Base-by-base conservation (phyloP, 2,113 vertebrate genomes). In the Solea solea region DNA sequence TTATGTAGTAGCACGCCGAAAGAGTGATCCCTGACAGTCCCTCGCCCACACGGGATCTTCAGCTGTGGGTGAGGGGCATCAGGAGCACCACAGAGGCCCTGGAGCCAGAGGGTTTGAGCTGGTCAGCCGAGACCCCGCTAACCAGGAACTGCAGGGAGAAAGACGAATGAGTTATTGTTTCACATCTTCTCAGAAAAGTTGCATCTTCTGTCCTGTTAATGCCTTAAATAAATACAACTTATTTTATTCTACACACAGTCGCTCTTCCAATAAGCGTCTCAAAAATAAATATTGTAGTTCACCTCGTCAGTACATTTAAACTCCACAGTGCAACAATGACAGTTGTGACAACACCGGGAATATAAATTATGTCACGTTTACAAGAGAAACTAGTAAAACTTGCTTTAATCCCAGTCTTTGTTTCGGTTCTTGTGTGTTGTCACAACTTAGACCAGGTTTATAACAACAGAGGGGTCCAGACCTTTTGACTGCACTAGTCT, bases 31-130 rank as follows among this genome's bases (percentile, higher is more conserved):
- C 97, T 98, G 94, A 96, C 84, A 84, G 93, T 95, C 96, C 97
- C 97, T 96, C 97, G 96, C 97, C 97, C 97, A 98, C 97, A 94
- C 95, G 97, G 97, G 97, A 98, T 98, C 97, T 98, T 99, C 87
- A 94, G 94, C 91, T 96, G 97, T 99, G 97, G 97, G 97, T 97
- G 97, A 98, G 97, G 97, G 96, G 95, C 97, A 98, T 99, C 97
- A 99, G 97, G 97, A 99, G 93, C 97, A 99, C 97, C 97, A 99
- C 97, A 96, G 97, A 98, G 97, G 97, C 97, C 97, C 97, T 11
- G 97, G 97, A 94, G 96, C 93, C 86, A 93, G 94, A 95, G 95
- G 95, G 94, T 94, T 95, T 91, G 95, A 96, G 95, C 95, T 92
- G 90, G 95, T 91, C 81, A 94, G 88, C 91, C 94, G 93, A 81